Base-by-base conservation (phyloP, 2,113 vertebrate species). In the Elachura formosa region DNA sequence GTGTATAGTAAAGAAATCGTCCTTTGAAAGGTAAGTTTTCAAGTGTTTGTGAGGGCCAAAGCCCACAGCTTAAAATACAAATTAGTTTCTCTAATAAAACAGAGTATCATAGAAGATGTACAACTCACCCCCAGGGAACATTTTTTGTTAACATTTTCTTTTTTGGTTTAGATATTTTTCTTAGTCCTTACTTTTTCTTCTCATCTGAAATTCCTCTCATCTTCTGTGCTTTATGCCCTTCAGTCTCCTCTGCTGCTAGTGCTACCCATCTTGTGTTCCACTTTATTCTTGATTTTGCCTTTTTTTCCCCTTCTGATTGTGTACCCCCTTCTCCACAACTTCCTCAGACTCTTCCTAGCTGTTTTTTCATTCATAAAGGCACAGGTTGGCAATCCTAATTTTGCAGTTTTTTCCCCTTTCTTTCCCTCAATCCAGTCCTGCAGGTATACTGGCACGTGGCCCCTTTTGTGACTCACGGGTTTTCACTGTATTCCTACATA, bases 131-230 rank as follows among this genome's bases (percentile, higher is more conserved):
- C 12, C 22, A 12, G 14, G 41, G 20, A 89, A 88, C 66, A 71
- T 4, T 66, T 85, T 55, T 33, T 74, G 8, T 77, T 82, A 91
- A 38, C 48, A 71, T 61, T 82, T 91, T 90, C 71, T 80, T 90
- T 71, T 91, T 62, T 74, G 41, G 16, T 78, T 94, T 73, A 89
- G 38, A 17, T 51, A n/a, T 91, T 91, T 90, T 93, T 59, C 51
- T 77, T 38, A 73, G 55, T 88, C 29, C 48, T 74, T 90, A 68
- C 45, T 73, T 93, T 76, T 87, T 46, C 43, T 77, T 91, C 31
- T 83, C 22, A 93, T 75, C 46, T 96, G 89, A 90, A 96, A 83
- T 74, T 93, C n/a, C 82, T 77, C 55, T 74, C 80, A 90, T 88
- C 68, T 90, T 87, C 82, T 66, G 72, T 31, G 18, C 22, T 93